phyloP scores from a whole-genome alignment of 2,888 invertebrate genomes.

The Stenurella melanura region DNA sequence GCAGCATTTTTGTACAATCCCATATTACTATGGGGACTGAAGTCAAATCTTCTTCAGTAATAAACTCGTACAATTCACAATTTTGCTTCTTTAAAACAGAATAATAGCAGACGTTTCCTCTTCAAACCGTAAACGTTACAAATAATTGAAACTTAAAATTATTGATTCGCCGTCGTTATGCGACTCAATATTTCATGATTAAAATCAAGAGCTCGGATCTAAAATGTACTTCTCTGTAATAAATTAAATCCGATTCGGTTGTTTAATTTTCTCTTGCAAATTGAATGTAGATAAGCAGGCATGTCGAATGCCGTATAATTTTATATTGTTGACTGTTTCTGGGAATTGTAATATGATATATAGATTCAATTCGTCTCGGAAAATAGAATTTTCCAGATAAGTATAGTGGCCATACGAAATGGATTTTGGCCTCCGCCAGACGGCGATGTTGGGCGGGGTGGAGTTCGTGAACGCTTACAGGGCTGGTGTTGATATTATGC shows the following conservation, averaged over 20 bases:
- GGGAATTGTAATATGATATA: conserved; percentile 68
- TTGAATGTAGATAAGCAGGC: conserved; percentile 58
- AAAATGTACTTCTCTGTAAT: conserved; percentile 38
- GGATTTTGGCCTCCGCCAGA: conserved; percentile 12
- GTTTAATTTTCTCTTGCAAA: conserved; percentile 54
- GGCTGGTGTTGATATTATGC: not conserved
- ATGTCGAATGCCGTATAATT: conserved; percentile 62
- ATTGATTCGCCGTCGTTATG: conserved; percentile 1
- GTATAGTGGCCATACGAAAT: conserved; percentile 47
- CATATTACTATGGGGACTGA: too few species aligned
- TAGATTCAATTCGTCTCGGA: conserved; percentile 72
- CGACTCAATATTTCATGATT: conserved; percentile 39
- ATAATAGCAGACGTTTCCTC: too few species aligned
- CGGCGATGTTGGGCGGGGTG: conserved; percentile 10
- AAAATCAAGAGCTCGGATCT: conserved; percentile 25
- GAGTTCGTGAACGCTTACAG: not conserved
- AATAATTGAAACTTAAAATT: not conserved
- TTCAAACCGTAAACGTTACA: not conserved
- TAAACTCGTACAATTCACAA: too few species aligned
- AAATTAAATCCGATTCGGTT: conserved; percentile 50
- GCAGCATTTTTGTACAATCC: too few species aligned
- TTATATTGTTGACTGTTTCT: conserved; percentile 57
- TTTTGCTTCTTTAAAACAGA: too few species aligned
- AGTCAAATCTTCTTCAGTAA: too few species aligned
- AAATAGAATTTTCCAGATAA: conserved; percentile 72